These are phyloP conservation scores for Nestor notabilis DNA, from an alignment of 2,113 vertebrate genomes.

Conservation along the genomic window DNA sequence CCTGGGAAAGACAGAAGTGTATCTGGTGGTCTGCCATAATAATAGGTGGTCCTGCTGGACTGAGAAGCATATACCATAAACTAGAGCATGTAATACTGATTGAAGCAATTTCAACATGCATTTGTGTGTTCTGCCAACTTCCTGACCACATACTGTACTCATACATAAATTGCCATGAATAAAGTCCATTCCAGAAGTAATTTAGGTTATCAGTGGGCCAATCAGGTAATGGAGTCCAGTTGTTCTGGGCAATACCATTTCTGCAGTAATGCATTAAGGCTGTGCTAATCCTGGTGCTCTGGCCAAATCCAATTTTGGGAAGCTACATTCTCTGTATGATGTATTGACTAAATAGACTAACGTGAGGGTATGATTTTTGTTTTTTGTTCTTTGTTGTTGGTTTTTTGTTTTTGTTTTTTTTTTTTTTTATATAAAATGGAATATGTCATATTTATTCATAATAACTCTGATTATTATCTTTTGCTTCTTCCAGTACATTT, in stretches of 20 bases:
- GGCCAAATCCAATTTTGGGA: background rate
- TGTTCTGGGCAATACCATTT: conserved; percentile 19
- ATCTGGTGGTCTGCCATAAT: background rate
- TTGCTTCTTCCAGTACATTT: background rate
- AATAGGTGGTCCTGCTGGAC: conserved; percentile 43
- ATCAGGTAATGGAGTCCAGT: conserved; percentile 7
- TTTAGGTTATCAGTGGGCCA: conserved; percentile 14
- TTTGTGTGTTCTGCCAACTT: conserved; percentile 16
- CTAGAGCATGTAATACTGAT: background rate
- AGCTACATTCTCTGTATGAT: background rate
- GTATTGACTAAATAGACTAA: background rate
- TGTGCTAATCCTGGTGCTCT: background rate
- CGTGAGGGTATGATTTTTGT: background rate
- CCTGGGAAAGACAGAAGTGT: background rate
- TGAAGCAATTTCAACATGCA: conserved; percentile 23
- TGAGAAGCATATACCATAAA: background rate
- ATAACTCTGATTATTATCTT: background rate
- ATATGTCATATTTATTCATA: background rate
- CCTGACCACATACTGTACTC: conserved; percentile 10
- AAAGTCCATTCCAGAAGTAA: conserved; percentile 30
- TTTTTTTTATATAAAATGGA: background rate
- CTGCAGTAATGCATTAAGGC: background rate
- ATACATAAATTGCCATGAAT: background rate
- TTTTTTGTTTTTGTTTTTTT: background rate
- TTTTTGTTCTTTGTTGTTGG: background rate